Conservation (phyloP, 2,797 vertebrate genomes). For the Aphelocoma californica region DNA sequence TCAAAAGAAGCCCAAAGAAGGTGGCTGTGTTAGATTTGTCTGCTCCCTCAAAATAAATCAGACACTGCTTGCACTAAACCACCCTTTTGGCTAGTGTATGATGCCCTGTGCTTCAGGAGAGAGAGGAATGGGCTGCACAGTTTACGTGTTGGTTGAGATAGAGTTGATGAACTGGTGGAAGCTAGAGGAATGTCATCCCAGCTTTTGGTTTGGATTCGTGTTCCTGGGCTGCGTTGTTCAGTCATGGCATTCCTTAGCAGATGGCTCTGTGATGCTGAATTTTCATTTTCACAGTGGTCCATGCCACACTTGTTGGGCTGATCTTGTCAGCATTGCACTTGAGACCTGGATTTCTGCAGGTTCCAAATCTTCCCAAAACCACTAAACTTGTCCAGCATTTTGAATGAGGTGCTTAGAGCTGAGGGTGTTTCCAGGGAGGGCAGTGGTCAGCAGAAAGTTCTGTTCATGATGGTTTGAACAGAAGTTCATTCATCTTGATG, state of each 20-base stretch:
- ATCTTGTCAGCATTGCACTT: rapidly evolving
- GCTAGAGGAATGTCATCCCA: background rate
- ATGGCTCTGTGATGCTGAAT: background rate
- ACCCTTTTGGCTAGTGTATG: background rate
- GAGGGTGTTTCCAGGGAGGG: background rate
- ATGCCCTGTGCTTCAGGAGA: background rate
- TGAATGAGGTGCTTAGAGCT: background rate
- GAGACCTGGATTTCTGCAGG: background rate
- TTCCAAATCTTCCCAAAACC: background rate
- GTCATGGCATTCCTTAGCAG: background rate
- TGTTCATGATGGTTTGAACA: background rate
- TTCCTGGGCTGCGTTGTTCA: rapidly evolving
- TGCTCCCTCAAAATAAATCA: background rate
- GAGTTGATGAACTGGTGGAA: background rate
- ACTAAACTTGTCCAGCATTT: background rate
- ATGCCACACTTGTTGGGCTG: background rate
- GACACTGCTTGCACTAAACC: background rate
- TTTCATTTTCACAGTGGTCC: background rate
- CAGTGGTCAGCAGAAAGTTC: background rate
- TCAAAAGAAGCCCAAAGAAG: background rate
- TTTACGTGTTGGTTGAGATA: background rate
- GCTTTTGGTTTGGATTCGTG: background rate
- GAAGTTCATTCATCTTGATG: background rate
- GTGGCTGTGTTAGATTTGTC: background rate
- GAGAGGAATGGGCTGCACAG: background rate